Evolutionary conservation across 37 sponge, comb jelly and placozoan genomes (phyloP), one percentile per base, ranked within the genome.

Genomic region (Aphrocallistes beatrix): DNA sequence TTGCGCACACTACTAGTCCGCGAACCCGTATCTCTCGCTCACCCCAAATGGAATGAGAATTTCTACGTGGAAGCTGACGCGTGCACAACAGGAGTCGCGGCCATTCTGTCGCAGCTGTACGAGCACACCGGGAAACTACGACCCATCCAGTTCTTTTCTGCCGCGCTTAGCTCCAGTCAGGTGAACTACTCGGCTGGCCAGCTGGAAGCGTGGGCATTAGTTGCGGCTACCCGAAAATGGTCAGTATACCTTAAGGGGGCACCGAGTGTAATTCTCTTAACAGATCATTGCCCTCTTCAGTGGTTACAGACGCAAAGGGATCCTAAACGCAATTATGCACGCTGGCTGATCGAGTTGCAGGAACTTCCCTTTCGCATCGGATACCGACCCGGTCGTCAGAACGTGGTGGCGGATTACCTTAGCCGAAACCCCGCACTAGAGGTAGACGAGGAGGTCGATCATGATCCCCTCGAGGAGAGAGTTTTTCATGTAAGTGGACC

Each of bases 331-430:
- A 89, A 89, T 81, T 36, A 86, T n/a, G 85, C 89, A 1, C 28
- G 89, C 36, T 88, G 89, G 89, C 85, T 51, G 1, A 8, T 88
- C 39, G 36, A 45, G n/a, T 51, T 89, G 21, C 89, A 89, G 36
- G 89, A 89, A 28, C 39, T 89, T 75, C 83, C 85, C 45, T 36
- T 89, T 6, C 49, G 28, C 10, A 85, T 89, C 16, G 6, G 34
- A 0, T 47, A 89, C 60, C 51, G 89, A 39, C 1, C 89, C 36
- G 89, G 84, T 23, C 82, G 36, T 25, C 37, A 30, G 23, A 89
- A 89, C 30, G 17, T 36, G 1, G 82, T 42, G 51, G 89, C 89
- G 9, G 89, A 89, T 85, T 81, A 83, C 42, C 51, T 88, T 0
- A 85, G 85, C 23, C 9, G 89, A 9, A 32, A 85, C 40, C 89